Conservation (phyloP, 2,113 vertebrate genomes). For the cat (Felis catus) region DNA sequence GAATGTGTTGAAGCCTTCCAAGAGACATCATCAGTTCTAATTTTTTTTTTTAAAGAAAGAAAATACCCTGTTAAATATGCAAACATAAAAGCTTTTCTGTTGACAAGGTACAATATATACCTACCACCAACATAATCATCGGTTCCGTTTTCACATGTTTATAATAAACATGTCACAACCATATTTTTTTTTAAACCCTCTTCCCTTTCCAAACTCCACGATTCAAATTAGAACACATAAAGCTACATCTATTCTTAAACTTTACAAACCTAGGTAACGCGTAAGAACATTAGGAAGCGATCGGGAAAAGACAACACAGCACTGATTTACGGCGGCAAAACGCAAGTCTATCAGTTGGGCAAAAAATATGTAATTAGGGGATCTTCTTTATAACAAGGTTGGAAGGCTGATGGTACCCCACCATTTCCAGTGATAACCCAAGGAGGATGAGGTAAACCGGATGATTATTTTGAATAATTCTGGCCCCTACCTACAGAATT, state of each 20-base stretch:
- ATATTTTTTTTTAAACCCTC: slow-evolving; percentile 36
- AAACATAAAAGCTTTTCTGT: slow-evolving; percentile 58
- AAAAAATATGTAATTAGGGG: slow-evolving; percentile 36
- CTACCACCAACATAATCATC: slow-evolving; percentile 18
- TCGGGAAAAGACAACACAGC: slow-evolving; percentile 18
- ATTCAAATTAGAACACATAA: slow-evolving; percentile 65
- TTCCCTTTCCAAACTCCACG: slow-evolving; percentile 4
- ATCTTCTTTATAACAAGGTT: neutral
- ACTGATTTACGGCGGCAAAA: neutral
- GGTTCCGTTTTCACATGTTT: slow-evolving; percentile 28
- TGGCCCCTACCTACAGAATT: neutral
- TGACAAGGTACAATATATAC: slow-evolving; percentile 64
- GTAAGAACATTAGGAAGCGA: neutral
- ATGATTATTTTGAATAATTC: slow-evolving; percentile 1
- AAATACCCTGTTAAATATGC: slow-evolving; percentile 30
- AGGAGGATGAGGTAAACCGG: neutral
- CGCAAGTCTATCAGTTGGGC: slow-evolving; percentile 16
- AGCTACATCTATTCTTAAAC: slow-evolving; percentile 36
- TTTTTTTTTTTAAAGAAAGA: slow-evolving; percentile 50
- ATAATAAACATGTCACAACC: slow-evolving; percentile 59
- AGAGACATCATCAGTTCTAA: slow-evolving; percentile 53
- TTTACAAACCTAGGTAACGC: slow-evolving; percentile 48
- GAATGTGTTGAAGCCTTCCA: slow-evolving; percentile 49
- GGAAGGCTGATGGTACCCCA: neutral
- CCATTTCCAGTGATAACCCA: neutral